Percentiles rank a stretch among this genome's conserved stretches.
phyloP scores from a whole-genome alignment of 2,113 vertebrate genomes.

The Nanorana parkeri region DNA sequence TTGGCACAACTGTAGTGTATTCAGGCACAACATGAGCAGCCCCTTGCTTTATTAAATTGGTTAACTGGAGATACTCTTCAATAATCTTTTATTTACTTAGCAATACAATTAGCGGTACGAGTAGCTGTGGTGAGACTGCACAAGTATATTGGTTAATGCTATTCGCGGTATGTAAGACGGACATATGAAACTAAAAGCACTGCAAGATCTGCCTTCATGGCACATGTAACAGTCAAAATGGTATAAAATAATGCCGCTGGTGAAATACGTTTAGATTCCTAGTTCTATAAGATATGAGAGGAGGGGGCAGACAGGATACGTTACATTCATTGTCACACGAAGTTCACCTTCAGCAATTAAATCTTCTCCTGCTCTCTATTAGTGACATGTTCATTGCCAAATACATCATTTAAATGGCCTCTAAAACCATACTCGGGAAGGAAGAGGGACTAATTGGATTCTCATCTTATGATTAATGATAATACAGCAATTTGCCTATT shows the following conservation, averaged over 20 bases:
- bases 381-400: constrained; percentile 53
- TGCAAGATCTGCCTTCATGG: neutral
- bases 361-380: constrained; percentile 26
- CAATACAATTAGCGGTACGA: too few species aligned
- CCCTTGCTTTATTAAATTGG: too few species aligned
- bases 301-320: constrained; percentile 20
- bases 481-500: constrained; percentile 38
- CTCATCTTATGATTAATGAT: constrained; percentile 52
- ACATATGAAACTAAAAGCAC: neutral
- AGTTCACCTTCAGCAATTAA: constrained; percentile 54
- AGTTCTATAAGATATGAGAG: neutral
- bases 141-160: too few species aligned
- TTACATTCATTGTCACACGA: constrained; percentile 22
- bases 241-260: neutral
- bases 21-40: too few species aligned
- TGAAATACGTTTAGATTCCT: constrained; percentile 6
- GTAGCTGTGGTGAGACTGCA: too few species aligned
- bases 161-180: neutral
- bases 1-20: too few species aligned
- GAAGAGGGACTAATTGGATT: constrained; percentile 56
- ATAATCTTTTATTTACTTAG: too few species aligned
- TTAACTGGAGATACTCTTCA: too few species aligned
- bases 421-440: constrained; percentile 53
- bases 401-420: constrained; percentile 58
- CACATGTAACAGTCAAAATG: neutral